These are phyloP conservation scores for Drosophila anceps DNA, from an alignment of 2,888 invertebrate genomes.

Conservation along the genomic window DNA sequence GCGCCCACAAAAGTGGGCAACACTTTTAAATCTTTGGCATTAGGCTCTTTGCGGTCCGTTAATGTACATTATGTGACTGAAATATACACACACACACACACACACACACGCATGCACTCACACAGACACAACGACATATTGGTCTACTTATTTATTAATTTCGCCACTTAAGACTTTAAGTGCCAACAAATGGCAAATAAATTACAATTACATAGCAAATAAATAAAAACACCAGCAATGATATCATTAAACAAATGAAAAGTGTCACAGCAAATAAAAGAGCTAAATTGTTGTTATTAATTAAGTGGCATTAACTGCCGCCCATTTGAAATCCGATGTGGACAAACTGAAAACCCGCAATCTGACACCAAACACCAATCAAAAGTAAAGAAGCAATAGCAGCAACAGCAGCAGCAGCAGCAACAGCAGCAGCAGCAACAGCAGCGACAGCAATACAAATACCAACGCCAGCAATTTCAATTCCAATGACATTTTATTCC, in stretches of 20 bases:
- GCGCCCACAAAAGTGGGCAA: slow-evolving; percentile 23
- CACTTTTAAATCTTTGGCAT: slow-evolving; percentile 26
- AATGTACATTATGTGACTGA: slow-evolving; percentile 33
- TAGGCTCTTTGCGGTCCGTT: slow-evolving; percentile 40
- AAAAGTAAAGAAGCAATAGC: slow-evolving; percentile 26
- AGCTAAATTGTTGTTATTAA: slow-evolving; percentile 66
- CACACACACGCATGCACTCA: background rate
- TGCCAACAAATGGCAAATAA: slow-evolving; percentile 58
- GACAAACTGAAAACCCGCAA: slow-evolving; percentile 14
- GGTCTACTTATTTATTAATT: slow-evolving; percentile 59
- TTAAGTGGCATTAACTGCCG: slow-evolving; percentile 68
- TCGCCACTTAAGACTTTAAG: slow-evolving; percentile 63
- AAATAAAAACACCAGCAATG: slow-evolving; percentile 21
- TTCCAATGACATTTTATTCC: slow-evolving; percentile 55
- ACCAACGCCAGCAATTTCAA: slow-evolving; percentile 31
- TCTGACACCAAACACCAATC: slow-evolving; percentile 18
- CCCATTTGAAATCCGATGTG: slow-evolving; percentile 27
- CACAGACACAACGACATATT: background rate
- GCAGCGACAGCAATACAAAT: slow-evolving; percentile 20
- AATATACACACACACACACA: background rate
- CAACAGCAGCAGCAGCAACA: slow-evolving; percentile 21
- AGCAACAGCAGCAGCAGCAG: slow-evolving; percentile 12
- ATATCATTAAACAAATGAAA: slow-evolving; percentile 56
- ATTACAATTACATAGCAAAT: slow-evolving; percentile 53
- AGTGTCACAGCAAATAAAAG: slow-evolving; percentile 50